Conservation (phyloP, 2,113 vertebrate species). For the Channa maculata region DNA sequence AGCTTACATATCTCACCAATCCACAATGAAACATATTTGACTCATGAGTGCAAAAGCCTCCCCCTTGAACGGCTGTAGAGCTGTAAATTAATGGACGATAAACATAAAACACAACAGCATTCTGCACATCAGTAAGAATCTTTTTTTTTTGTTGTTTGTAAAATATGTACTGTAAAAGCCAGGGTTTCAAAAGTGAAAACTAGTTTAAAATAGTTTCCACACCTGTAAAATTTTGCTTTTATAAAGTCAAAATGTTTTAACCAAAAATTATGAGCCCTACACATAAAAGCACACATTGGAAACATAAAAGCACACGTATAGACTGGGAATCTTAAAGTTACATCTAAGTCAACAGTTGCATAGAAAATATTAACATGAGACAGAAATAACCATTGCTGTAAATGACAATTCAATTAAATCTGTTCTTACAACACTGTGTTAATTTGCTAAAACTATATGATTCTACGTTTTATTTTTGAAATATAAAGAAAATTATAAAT, state of each 20-base stretch:
- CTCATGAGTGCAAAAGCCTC: conserved; percentile 21
- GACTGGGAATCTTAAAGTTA: conserved; percentile 54
- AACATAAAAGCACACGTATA: conserved; percentile 44
- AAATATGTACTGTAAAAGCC: neutral
- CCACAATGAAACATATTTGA: conserved; percentile 45
- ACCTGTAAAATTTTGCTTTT: too few species aligned
- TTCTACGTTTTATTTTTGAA: too few species aligned
- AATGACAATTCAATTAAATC: neutral
- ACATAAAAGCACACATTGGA: conserved; percentile 24
- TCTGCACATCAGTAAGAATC: conserved; percentile 43
- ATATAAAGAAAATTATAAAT: neutral
- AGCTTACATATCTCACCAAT: conserved; percentile 40
- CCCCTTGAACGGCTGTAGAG: conserved; percentile 33
- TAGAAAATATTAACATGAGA: conserved; percentile 36
- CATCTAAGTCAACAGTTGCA: conserved; percentile 48
- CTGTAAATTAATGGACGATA: conserved; percentile 44
- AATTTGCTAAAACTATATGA: too few species aligned
- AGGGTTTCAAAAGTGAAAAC: neutral
- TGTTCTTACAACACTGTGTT: conserved; percentile 7
- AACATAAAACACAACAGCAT: conserved; percentile 30
- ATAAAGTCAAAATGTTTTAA: neutral
- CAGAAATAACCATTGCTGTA: conserved; percentile 10
- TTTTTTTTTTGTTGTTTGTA: conserved; percentile 29
- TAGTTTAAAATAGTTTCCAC: too few species aligned
- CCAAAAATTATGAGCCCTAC: conserved; percentile 59